Percentiles rank a stretch among this genome's conserved stretches.
phyloP scores from a whole-genome alignment of 2,797 vertebrate genomes.

The Enteromius afrohamiltoni region DNA sequence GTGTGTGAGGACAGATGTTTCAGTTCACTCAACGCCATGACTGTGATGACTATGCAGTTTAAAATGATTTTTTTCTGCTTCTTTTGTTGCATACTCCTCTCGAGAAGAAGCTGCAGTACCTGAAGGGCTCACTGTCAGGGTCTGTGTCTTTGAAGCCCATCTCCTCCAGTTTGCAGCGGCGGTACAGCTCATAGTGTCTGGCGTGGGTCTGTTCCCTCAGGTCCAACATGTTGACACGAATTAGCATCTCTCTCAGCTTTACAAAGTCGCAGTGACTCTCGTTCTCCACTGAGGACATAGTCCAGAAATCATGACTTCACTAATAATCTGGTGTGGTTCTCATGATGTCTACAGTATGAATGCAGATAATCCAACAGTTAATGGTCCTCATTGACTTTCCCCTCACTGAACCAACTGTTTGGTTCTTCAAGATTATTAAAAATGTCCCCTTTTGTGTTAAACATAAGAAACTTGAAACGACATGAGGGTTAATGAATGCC shows the following conservation, averaged over 20 bases:
- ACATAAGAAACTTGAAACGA: background rate
- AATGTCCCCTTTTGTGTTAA: background rate
- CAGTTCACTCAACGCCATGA: background rate
- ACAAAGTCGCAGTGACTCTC: conserved; percentile 97
- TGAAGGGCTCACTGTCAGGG: conserved; percentile 92
- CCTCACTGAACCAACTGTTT: background rate
- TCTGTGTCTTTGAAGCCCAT: conserved; percentile 98
- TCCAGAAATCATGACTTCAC: background rate
- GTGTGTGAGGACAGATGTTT: conserved; percentile 33
- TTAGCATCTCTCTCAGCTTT: conserved; percentile 95
- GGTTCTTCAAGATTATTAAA: background rate
- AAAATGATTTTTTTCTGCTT: background rate
- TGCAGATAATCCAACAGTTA: background rate
- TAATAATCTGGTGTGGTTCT: background rate
- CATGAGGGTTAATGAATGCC: background rate
- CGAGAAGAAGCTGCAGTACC: conserved; percentile 71
- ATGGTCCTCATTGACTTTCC: background rate
- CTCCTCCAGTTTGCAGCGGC: conserved; percentile 94
- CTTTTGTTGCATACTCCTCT: background rate
- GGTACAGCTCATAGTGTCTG: conserved; percentile 95
- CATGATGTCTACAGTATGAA: background rate
- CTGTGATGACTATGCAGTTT: background rate
- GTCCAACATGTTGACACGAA: conserved; percentile 97
- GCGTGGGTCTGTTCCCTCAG: conserved; percentile 94
- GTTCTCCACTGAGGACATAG: conserved; percentile 86